A percentile compares a stretch with the other conserved stretches of the same genome.
phyloP scores from a whole-genome alignment of 1,140 invertebrate genomes.

The Myzus persicae region DNA sequence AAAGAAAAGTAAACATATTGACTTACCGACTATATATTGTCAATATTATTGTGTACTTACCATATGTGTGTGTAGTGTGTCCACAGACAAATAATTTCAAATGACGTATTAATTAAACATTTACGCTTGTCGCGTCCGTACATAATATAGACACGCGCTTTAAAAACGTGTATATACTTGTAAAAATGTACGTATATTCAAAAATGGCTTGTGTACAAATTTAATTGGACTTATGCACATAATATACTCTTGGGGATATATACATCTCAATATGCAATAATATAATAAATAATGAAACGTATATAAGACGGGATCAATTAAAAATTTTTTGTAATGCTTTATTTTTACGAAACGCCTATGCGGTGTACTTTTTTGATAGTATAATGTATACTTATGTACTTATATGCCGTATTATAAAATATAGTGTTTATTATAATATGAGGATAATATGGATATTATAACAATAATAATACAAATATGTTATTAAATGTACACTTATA shows the following conservation, averaged over 20 bases:
- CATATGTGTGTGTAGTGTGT: not conserved
- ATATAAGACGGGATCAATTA: not conserved
- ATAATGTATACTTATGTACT: too few species aligned
- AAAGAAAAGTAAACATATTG: constrained; percentile 8
- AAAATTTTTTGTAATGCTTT: not conserved
- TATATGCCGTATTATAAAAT: not conserved
- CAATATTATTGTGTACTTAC: not conserved
- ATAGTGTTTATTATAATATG: not conserved
- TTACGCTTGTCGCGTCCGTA: not conserved
- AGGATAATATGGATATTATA: not conserved
- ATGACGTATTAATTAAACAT: constrained; percentile 25
- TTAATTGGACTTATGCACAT: not conserved
- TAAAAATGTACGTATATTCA: not conserved
- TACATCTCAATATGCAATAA: constrained; percentile 4
- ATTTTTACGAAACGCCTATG: too few species aligned
- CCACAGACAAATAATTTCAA: not conserved
- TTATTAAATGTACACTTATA: not conserved
- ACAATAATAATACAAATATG: too few species aligned
- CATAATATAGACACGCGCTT: not conserved
- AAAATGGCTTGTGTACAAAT: not conserved
- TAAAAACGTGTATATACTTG: not conserved
- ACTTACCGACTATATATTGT: not conserved
- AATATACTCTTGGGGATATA: not conserved
- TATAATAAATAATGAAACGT: not conserved
- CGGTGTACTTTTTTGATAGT: too few species aligned